Conservation (phyloP, 1,140 invertebrate species). For the Hylaeus anthracinus region DNA sequence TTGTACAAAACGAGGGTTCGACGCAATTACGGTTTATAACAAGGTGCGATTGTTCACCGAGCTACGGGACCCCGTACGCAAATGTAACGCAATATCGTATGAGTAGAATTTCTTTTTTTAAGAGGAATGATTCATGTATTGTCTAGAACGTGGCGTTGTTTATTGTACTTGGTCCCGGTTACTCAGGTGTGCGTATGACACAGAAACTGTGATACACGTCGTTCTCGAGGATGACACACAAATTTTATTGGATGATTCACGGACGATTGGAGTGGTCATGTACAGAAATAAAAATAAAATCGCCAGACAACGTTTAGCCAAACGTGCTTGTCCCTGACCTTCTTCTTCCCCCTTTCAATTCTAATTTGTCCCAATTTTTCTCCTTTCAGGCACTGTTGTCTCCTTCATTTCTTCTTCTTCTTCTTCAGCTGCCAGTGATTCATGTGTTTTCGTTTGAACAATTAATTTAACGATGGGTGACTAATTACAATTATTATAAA, state of each 20-base stretch:
- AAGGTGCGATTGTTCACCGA: neutral
- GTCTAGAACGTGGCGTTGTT: conserved; percentile 4
- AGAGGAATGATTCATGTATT: conserved; percentile 4
- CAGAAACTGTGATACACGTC: conserved; percentile 27
- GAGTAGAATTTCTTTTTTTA: neutral
- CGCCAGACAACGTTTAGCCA: conserved; percentile 24
- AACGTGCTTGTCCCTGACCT: conserved; percentile 38
- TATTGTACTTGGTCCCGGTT: conserved; percentile 15
- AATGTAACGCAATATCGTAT: neutral
- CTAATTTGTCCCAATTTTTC: conserved; percentile 7
- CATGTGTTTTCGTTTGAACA: too few species aligned
- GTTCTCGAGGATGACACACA: conserved; percentile 31
- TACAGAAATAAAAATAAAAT: conserved; percentile 63
- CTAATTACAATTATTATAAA: neutral
- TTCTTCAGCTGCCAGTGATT: neutral
- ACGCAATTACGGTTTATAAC: neutral
- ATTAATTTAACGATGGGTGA: too few species aligned
- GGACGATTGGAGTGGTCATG: conserved; percentile 49
- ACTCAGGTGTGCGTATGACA: neutral
- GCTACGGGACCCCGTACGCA: neutral
- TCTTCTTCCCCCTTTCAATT: conserved; percentile 19
- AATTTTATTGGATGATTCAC: conserved; percentile 55
- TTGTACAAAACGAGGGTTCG: neutral
- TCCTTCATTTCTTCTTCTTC: too few species aligned
- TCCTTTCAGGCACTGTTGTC: neutral